These are phyloP conservation scores for Phortica magna DNA, from an alignment of 2,888 invertebrate species.

Conservation along the genomic window DNA sequence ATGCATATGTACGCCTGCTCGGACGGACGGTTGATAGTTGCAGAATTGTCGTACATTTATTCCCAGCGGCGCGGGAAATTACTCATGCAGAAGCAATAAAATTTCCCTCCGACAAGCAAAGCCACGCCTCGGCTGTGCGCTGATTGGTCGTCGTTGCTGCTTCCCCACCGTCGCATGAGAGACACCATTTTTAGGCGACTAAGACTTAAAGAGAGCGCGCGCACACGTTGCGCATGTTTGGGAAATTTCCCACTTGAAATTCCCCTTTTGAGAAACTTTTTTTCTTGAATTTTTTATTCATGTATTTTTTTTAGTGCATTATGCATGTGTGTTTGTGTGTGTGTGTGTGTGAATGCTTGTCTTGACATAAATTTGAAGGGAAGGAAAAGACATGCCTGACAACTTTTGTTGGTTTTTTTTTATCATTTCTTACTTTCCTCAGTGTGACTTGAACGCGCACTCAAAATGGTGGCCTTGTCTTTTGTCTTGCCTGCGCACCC, in stretches of 20 bases:
- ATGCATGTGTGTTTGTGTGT: neutral
- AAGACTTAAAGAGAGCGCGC: slow-evolving; percentile 7
- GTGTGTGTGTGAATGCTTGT: neutral
- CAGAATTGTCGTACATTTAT: slow-evolving; percentile 43
- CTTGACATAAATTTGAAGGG: slow-evolving; percentile 47
- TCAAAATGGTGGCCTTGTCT: slow-evolving; percentile 60
- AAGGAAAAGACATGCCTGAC: slow-evolving; percentile 9
- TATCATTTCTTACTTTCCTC: slow-evolving; percentile 4
- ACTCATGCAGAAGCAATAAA: slow-evolving; percentile 63
- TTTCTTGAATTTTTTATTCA: neutral
- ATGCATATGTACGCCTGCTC: neutral
- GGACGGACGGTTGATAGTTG: slow-evolving; percentile 50
- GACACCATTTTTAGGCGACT: slow-evolving; percentile 63
- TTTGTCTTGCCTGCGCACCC: slow-evolving; percentile 9
- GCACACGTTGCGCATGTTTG: slow-evolving; percentile 61
- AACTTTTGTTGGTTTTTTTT: slow-evolving; percentile 45
- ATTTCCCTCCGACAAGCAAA: slow-evolving; percentile 58
- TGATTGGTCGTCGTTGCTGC: slow-evolving; percentile 67
- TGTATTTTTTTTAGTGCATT: slow-evolving; percentile 12
- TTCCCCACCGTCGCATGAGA: slow-evolving; percentile 60
- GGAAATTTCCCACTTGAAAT: slow-evolving; percentile 48
- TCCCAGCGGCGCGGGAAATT: slow-evolving; percentile 54
- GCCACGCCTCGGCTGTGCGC: slow-evolving; percentile 67
- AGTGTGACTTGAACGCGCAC: slow-evolving; percentile 44
- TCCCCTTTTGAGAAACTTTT: slow-evolving; percentile 5